Percentiles rank a stretch among this genome's conserved stretches.
phyloP scores from a whole-genome alignment of 2,888 invertebrate genomes.

The Ctenicera cuprea region DNA sequence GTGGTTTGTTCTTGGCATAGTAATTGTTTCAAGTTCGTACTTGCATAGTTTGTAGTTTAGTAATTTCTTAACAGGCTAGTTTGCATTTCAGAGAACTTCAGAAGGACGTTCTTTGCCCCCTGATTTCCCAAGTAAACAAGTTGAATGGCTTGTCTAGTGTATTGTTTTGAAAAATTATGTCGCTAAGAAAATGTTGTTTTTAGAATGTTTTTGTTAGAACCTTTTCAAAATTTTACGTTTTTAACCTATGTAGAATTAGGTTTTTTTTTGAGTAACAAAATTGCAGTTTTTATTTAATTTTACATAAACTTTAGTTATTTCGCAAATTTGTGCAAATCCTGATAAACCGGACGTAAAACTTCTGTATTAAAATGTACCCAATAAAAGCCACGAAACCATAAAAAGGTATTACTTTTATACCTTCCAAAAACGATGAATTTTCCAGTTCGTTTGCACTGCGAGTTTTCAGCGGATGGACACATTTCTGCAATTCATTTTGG shows the following conservation, averaged over 20 bases:
- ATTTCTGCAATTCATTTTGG: neutral
- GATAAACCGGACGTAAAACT: constrained; percentile 1
- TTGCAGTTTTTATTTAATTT: no score
- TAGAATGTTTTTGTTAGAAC: no score
- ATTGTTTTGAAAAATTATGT: neutral
- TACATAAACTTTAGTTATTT: no score
- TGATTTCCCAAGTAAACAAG: constrained; percentile 38
- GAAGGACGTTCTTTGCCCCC: constrained; percentile 54
- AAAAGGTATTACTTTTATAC: constrained; percentile 6
- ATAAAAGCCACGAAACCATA: neutral
- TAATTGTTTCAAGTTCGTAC: constrained; percentile 22
- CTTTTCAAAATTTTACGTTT: no score
- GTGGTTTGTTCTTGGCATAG: constrained; percentile 13
- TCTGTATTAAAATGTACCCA: neutral
- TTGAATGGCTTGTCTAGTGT: constrained; percentile 24
- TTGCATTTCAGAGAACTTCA: constrained; percentile 46
- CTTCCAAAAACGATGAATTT: neutral
- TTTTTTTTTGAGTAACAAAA: no score
- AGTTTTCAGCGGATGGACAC: neutral
- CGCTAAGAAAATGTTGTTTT: no score
- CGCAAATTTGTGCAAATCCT: neutral
- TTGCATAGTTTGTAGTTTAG: constrained; percentile 25
- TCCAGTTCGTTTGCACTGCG: constrained; percentile 6
- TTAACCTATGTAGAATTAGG: no score
- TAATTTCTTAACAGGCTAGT: constrained; percentile 29